Base-by-base conservation (phyloP, 2,797 vertebrate genomes). In the Anniella stebbinsi region DNA sequence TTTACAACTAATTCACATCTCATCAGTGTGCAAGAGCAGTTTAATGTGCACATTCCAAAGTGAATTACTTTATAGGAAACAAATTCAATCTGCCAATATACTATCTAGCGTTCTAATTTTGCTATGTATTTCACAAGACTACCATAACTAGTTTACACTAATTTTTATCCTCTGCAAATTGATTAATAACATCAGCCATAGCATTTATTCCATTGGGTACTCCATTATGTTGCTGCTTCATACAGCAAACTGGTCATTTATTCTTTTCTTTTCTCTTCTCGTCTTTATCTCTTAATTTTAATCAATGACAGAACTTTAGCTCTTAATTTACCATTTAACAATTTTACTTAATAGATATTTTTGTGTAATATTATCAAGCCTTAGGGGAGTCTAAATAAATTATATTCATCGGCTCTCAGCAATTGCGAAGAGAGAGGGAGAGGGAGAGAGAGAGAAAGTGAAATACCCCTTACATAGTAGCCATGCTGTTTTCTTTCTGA, bases 41-140 rank as follows among this genome's bases (percentile, higher is more conserved):
- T 93, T 91, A 90, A 93, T 92, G 93, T 87, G 80, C 88, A 89
- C 28, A 1, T 89, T 91, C 67, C 83, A 82, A 91, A 84, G 38
- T 17, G 88, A 93, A 89, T 60, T 72, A 33, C 84, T 92, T 93
- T 87, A 41, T 80, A 73, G 88, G 90, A 91, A 89, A 4, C 60
- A 60, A 88, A 91, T 87, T 72, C 87, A 2, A 12, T 73, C 5
- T 75, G 54, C 73, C 28, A 88, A 30, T 87, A 90, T 45, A 60
- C 1, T 78, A 9, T 36, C 82, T 0, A 0, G 41, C 83, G 73
- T 82, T 77, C 60, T 89, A 3, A 57, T 76, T 88, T 92, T 87
- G 2, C 57, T 41, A 84, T 1, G 33, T 54, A 63, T 76, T 69
- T 36, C 7, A n/a, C 80, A 76, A 85, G 48, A 8, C 3, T 1